Percentiles rank a stretch among this genome's conserved stretches.
Evolutionary conservation across 2,888 invertebrate genomes (phyloP).

Genomic region (Heterodera filipjevi): DNA sequence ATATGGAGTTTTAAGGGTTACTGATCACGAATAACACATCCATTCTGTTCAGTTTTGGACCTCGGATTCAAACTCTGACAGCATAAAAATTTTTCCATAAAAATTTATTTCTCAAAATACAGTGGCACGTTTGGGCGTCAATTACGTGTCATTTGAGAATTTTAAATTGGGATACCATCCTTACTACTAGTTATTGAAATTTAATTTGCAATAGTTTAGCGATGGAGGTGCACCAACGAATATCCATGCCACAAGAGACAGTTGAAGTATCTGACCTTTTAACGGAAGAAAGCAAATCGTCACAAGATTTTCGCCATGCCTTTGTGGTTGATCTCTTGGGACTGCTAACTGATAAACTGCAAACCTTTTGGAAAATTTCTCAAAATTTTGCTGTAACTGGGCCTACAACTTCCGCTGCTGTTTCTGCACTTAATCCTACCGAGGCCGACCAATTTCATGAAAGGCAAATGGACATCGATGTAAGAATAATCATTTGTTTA

Average conservation of each 20-base stretch:
- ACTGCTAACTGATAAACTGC: conserved; percentile 78
- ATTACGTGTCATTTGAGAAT: no score
- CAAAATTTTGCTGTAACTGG: conserved; percentile 67
- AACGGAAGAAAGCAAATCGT: conserved; percentile 69
- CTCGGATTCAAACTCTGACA: no score
- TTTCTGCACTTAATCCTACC: conserved; percentile 79
- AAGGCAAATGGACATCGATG: conserved; percentile 61
- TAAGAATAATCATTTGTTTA: no score
- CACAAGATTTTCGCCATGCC: conserved; percentile 30
- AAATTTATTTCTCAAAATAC: no score
- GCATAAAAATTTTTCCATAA: no score
- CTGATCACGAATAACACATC: no score
- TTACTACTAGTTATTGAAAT: not conserved
- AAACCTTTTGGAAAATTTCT: conserved; percentile 92
- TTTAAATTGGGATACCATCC: no score
- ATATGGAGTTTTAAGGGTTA: no score
- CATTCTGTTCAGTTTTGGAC: no score
- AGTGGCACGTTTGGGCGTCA: no score
- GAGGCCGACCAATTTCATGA: conserved; percentile 75
- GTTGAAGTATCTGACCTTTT: conserved; percentile 29
- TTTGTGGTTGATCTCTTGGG: conserved; percentile 82
- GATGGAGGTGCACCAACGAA: not conserved
- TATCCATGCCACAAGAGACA: not conserved
- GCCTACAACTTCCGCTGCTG: conserved; percentile 13
- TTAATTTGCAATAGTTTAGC: not conserved